A percentile compares a stretch with the other conserved stretches of the same genome.
Conservation (phyloP, 2,888 invertebrate species). For the Apocheima hispidaria region DNA sequence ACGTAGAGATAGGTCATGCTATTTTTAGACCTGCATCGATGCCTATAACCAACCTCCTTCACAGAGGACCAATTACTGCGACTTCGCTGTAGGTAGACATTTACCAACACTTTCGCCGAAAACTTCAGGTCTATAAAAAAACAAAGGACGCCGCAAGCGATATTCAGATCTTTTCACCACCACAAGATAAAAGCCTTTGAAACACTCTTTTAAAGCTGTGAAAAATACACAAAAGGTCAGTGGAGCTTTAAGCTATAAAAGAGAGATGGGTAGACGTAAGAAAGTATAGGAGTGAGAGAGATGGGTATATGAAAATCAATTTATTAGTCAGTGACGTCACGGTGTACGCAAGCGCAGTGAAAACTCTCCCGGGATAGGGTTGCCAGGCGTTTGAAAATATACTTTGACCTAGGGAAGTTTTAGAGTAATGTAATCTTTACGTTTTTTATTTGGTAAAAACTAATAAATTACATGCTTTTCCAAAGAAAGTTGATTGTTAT, state of each 20-base stretch:
- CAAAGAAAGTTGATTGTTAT: too few species aligned
- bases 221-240: constrained; percentile 83
- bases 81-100: constrained; percentile 23
- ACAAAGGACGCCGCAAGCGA: constrained; percentile 58
- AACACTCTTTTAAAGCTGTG: constrained; percentile 72
- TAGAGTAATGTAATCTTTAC: background rate
- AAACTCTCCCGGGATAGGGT: constrained; percentile 74
- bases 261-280: constrained; percentile 57
- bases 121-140: constrained; percentile 57
- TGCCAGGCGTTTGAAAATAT: constrained; percentile 54
- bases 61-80: constrained; percentile 31
- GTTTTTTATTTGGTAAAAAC: too few species aligned
- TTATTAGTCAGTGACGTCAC: constrained; percentile 86
- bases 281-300: constrained; percentile 53
- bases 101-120: constrained; percentile 42
- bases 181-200: constrained; percentile 78
- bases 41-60: constrained; percentile 32
- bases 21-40: constrained; percentile 39
- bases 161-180: constrained; percentile 71
- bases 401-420: constrained; percentile 30
- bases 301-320: constrained; percentile 83
- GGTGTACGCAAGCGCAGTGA: constrained; percentile 74
- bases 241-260: constrained; percentile 71
- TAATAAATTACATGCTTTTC: too few species aligned
- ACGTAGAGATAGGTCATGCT: constrained; percentile 35